Evolutionary conservation across 2,797 vertebrate species (phyloP).

Genomic region (Paguma larvata): DNA sequence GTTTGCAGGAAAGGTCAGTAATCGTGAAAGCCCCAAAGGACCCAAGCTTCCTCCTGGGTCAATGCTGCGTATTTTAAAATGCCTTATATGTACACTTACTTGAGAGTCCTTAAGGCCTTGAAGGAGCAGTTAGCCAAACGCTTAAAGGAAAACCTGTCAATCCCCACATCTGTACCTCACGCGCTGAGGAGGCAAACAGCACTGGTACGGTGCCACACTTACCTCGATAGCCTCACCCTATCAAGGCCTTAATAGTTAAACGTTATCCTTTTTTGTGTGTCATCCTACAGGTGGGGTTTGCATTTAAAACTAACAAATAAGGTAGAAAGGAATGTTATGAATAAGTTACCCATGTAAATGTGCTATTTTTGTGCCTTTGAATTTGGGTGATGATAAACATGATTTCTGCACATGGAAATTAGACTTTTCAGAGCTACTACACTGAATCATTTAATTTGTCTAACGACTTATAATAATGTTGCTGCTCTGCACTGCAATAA

Average conservation of each 20-base stretch:
- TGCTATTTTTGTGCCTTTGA: conserved; percentile 71
- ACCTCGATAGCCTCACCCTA: neutral
- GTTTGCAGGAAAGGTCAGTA: conserved; percentile 21
- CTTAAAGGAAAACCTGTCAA: conserved; percentile 56
- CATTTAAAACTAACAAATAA: conserved; percentile 76
- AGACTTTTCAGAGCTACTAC: conserved; percentile 77
- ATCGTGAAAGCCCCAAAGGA: conserved; percentile 56
- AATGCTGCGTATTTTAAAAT: conserved; percentile 60
- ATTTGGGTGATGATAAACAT: conserved; percentile 79
- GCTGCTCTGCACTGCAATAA: conserved; percentile 63
- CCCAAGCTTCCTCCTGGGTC: neutral
- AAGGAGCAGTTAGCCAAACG: conserved; percentile 42
- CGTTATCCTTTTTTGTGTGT: conserved; percentile 48
- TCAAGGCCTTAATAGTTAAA: conserved; percentile 68
- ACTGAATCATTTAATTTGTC: conserved; percentile 85
- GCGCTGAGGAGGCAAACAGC: neutral
- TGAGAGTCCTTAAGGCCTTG: conserved; percentile 45
- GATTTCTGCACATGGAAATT: conserved; percentile 79
- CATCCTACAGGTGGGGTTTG: conserved; percentile 27
- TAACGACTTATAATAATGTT: conserved; percentile 78
- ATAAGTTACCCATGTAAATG: conserved; percentile 71
- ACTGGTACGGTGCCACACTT: neutral
- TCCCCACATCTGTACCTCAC: neutral
- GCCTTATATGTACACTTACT: neutral
- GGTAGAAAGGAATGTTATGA: conserved; percentile 63